These are phyloP conservation scores for Catharus ustulatus DNA, from an alignment of 2,797 vertebrate genomes.

Conservation along the genomic window DNA sequence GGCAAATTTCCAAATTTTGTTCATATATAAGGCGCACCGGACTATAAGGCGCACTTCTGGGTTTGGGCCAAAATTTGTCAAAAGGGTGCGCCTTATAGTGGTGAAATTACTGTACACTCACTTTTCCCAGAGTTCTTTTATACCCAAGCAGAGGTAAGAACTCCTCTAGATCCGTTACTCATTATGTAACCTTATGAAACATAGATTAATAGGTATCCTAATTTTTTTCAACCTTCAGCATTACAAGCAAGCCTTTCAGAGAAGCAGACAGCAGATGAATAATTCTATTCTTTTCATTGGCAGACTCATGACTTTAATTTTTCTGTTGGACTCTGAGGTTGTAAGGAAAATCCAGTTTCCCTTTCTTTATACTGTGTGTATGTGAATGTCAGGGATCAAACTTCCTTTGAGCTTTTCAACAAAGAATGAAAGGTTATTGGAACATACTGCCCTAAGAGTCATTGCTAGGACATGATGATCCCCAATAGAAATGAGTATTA, in stretches of 20 bases:
- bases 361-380: background rate
- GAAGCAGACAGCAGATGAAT: background rate
- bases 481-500: background rate
- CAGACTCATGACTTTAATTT: background rate
- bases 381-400: background rate
- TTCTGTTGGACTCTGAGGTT: background rate
- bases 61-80: too few relatives aligned
- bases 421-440: background rate
- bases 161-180: background rate
- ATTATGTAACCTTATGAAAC: background rate
- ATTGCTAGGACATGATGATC: background rate
- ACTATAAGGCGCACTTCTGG: too few relatives aligned
- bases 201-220: background rate
- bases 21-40: too few relatives aligned
- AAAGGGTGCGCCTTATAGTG: too few relatives aligned
- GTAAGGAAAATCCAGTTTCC: background rate
- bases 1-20: too few relatives aligned
- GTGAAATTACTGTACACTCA: background rate
- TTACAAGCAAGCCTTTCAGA: background rate
- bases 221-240: background rate
- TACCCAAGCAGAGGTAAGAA: background rate
- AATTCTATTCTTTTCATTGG: background rate
- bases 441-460: background rate
- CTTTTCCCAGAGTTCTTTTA: background rate
- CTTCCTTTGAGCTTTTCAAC: background rate